Evolutionary conservation across 2,888 invertebrate species (phyloP).

Genomic region (Lasioglossum lativentre): DNA sequence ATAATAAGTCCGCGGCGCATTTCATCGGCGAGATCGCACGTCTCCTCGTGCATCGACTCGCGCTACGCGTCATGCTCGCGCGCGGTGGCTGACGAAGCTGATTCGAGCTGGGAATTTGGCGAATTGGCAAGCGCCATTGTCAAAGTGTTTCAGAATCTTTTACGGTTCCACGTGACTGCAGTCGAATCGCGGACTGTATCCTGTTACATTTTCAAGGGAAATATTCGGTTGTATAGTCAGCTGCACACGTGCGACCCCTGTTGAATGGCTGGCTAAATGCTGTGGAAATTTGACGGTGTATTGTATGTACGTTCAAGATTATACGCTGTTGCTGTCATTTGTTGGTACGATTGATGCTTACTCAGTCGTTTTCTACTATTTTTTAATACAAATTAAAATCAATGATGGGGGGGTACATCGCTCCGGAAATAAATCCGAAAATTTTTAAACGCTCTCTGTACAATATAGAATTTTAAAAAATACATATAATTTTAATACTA

Average conservation of each 20-base stretch:
- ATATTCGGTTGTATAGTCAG: not conserved
- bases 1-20: conserved; percentile 5
- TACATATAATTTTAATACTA: too few relatives aligned
- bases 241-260: not conserved
- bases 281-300: not conserved
- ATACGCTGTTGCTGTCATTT: too few relatives aligned
- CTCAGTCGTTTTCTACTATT: too few relatives aligned
- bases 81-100: conserved; percentile 16
- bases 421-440: too few relatives aligned
- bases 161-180: not conserved
- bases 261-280: not conserved
- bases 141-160: conserved; percentile 10
- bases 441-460: too few relatives aligned
- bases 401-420: not conserved
- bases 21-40: not conserved
- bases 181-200: not conserved
- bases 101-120: not conserved
- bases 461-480: too few relatives aligned
- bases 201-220: conserved; percentile 3
- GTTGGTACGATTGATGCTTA: too few relatives aligned
- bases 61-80: too few relatives aligned
- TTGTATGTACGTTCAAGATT: too few relatives aligned
- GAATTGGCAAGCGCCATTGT: not conserved
- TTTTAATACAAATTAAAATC: not conserved
- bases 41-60: not conserved